Base-by-base conservation (phyloP, 2,797 vertebrate species). In the Sternarchorhynchus goeldii region DNA sequence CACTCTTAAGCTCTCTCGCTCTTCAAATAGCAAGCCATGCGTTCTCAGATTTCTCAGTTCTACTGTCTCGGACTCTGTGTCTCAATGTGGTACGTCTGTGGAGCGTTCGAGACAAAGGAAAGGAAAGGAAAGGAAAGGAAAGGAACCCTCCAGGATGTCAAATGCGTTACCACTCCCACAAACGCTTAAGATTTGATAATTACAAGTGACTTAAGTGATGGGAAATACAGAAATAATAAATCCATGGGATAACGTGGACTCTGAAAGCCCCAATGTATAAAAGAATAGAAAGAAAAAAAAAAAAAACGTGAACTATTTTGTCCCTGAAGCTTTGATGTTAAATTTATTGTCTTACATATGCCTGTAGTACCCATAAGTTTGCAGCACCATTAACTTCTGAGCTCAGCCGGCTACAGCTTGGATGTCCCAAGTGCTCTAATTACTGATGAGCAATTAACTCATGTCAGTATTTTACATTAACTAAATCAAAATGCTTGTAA, bases 361-460 rank as follows among this genome's bases (percentile, higher is more conserved):
- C 5, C 14, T 18, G 39, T 68, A 53, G 78, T 65, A 32, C 57
- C 66, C 68, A 73, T 76, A 63, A 76, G 69, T 71, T 18, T 56
- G 75, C 77, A 57, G 12, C 12, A 67, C 17, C 25, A 68, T 45
- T 64, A 59, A 45, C 75, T 66, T 70, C 7, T 41, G 73, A 76
- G 60, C 65, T 80, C 71, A 3, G n/a, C 39, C 34, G 20, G 17
- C 34, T 70, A n/a, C 53, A 56, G 17, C 57, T 67, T 74, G 79
- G 63, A 59, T 79, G 39, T 75, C 17, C 5, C 68, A 58, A 55
- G 59, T 68, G 31, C 59, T 80, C 75, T 81, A 76, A 83, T 79
- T 67, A 79, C 76, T 68, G 77, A 83, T 57, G 69, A 79, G 79
- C 74, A 81, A 77, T 83, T 85, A 77, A 63, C 67, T 81, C 66